Evolutionary conservation across 2,888 invertebrate genomes (phyloP).

Genomic region (Heliconius charithonia): DNA sequence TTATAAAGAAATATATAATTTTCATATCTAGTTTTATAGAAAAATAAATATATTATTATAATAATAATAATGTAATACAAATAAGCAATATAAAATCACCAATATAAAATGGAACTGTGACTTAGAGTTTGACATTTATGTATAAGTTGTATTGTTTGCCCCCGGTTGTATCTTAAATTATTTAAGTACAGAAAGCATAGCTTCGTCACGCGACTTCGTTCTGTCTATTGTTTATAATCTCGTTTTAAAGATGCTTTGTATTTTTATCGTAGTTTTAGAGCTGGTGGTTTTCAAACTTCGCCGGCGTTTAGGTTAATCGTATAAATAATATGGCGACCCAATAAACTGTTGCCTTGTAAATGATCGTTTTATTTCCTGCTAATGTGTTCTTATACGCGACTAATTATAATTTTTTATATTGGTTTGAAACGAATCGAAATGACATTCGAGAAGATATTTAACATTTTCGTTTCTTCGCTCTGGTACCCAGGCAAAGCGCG

Average conservation of each 20-base stretch:
- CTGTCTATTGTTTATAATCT: slow-evolving; percentile 54
- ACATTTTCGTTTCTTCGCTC: too few relatives aligned
- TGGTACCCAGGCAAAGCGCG: too few relatives aligned
- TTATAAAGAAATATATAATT: slow-evolving; percentile 35
- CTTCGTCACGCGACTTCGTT: slow-evolving; percentile 45
- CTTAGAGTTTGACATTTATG: slow-evolving; percentile 10
- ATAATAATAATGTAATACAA: slow-evolving; percentile 23
- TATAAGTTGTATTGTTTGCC: neutral
- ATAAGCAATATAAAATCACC: slow-evolving; percentile 25
- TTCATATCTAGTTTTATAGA: slow-evolving; percentile 36
- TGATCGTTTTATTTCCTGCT: slow-evolving; percentile 48
- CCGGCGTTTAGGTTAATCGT: slow-evolving; percentile 50
- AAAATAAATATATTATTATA: slow-evolving; percentile 27
- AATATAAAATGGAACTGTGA: slow-evolving; percentile 29
- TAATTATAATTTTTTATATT: too few relatives aligned
- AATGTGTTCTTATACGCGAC: neutral
- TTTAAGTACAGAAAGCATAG: slow-evolving; percentile 45
- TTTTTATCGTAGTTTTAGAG: slow-evolving; percentile 50
- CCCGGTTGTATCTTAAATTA: slow-evolving; percentile 37
- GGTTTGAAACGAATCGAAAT: neutral
- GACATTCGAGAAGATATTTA: too few relatives aligned
- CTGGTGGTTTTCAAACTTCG: slow-evolving; percentile 37
- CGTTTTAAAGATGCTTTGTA: slow-evolving; percentile 51
- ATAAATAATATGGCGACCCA: slow-evolving; percentile 53
- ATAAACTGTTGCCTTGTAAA: slow-evolving; percentile 56